Base-by-base conservation (phyloP, 2,888 invertebrate species). In the Tetranychus piercei region DNA sequence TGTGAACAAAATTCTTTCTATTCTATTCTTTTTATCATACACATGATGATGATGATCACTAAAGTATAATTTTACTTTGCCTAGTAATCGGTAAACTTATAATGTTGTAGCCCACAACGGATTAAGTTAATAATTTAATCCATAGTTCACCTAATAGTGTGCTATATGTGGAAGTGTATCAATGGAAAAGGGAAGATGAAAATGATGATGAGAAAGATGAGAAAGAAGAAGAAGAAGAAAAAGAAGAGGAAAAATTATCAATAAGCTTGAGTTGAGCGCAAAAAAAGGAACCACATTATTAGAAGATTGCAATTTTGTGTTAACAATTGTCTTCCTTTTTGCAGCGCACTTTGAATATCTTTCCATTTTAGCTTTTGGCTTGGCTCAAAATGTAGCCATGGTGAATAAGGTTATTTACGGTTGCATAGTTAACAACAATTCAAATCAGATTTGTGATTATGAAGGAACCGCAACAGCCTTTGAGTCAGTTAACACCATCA, bases 401-500 rank as follows among this genome's bases (percentile, higher is more conserved):
- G 55, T 55, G 55, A 55, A 55, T 55, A 55, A 55, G 55, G 55
- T 55, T 55, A 55, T 55, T 55, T 55, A 55, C 55, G 55, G 55
- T 55, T 55, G 55, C 15, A 55, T 55, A 55, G 55, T 55, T 55
- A 55, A 55, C 55, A 55, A 55, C 55, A 55, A 55, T 55, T 55
- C 55, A 55, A 55, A 55, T 55, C 55, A 55, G 55, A 55, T 55
- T 15, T 55, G 55, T 55, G 55, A 55, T 55, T 55, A n/a, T n/a
- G n/a, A n/a, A 34, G 34, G 34, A 34, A 34, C 34, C 34, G 34
- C 34, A 34, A 34, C 34, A 34, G 34, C 34, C 34, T 34, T 34
- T 34, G 34, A 34, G 34, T 34, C 34, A 34, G 34, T 34, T 34
- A 34, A 34, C 34, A 34, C 34, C 34, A 34, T 34, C 34, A 34